Evolutionary conservation across 2,113 vertebrate genomes (phyloP), one percentile per base, ranked within the genome.

Genomic region (Lasiurus cinereus): DNA sequence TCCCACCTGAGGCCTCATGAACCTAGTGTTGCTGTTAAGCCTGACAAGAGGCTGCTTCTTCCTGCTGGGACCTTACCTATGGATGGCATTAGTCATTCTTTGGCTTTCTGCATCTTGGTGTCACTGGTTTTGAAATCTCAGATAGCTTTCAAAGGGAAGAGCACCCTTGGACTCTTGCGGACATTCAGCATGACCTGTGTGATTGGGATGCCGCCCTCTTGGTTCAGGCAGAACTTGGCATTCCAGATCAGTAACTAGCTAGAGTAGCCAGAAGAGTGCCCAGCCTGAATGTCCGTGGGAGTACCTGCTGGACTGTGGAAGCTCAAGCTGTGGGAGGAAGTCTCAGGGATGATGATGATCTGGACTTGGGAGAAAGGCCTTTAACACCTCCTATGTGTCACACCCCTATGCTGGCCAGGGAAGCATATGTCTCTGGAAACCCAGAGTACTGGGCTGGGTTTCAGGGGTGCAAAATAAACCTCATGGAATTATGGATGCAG

Each of bases 101-200:
- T n/a, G 88, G 22, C 73, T 89, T 64, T 94, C 69, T 72, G 56
- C 19, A 15, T 72, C 77, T 92, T 72, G 31, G 36, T 82, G 48
- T 69, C 54, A 83, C 90, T 43, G 36, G 43, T 92, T 96, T 92
- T 96, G 83, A 93, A 89, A 87, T 94, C 88, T 59, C 43, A 86
- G 83, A 48, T 33, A 33, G 64, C 86, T 86, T 36, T 39, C 31
- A 31, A 74, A 88, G 77, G 64, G 56, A 79, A 64, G 54, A 76
- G 54, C 66, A 88, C 48, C n/a, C 7, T 33, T 46, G 72, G 52
- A 27, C 67, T 94, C 88, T 96, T 69, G 56, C 88, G 70, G 54
- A 16, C 56, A 27, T 79, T 96, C 27, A 36, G 64, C n/a, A 22
- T 90, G 93, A 76, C 76, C 83, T n/a, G 77, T 15, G 0, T 73